Conservation (phyloP, 2,888 invertebrate species). For the Druceiella hillmani region DNA sequence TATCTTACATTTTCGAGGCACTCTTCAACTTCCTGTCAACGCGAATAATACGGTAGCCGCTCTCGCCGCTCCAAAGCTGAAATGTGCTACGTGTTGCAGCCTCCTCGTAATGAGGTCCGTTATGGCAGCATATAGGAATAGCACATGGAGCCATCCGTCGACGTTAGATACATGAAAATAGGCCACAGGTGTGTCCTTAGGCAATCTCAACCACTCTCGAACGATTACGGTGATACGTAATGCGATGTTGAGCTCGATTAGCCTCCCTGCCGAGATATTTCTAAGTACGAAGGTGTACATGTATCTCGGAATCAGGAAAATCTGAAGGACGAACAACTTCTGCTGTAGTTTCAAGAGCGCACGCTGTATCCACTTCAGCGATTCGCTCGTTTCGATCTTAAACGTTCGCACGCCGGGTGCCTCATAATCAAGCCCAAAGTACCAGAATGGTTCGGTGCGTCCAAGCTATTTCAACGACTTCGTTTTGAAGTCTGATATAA, state of each 20-base stretch:
- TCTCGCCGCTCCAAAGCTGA: conserved; percentile 19
- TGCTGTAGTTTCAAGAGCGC: conserved; percentile 34
- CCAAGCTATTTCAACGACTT: conserved; percentile 21
- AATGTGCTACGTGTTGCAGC: conserved; percentile 21
- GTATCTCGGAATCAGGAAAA: conserved; percentile 32
- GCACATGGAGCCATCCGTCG: conserved; percentile 24
- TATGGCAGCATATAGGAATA: conserved; percentile 25
- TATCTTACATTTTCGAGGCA: no score
- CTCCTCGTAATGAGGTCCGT: conserved; percentile 21
- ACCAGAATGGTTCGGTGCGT: conserved; percentile 27
- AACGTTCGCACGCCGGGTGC: no score
- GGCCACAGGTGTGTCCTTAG: conserved; percentile 26
- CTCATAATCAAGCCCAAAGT: conserved; percentile 28
- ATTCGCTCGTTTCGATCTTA: no score
- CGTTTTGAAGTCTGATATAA: no score
- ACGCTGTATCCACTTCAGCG: conserved; percentile 25
- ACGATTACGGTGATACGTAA: conserved; percentile 26
- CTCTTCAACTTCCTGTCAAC: conserved; percentile 20
- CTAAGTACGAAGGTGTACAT: conserved; percentile 31
- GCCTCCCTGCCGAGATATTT: conserved; percentile 11
- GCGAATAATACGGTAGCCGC: conserved; percentile 21
- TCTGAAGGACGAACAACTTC: conserved; percentile 29
- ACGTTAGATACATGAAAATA: conserved; percentile 28
- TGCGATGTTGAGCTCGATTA: conserved; percentile 28
- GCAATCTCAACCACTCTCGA: conserved; percentile 28